A percentile compares a stretch with the other conserved stretches of the same genome.
These are phyloP conservation scores for Astropecten irregularis DNA, from an alignment of 53 echinoderm and acorn worm species.

Conservation along the genomic window DNA sequence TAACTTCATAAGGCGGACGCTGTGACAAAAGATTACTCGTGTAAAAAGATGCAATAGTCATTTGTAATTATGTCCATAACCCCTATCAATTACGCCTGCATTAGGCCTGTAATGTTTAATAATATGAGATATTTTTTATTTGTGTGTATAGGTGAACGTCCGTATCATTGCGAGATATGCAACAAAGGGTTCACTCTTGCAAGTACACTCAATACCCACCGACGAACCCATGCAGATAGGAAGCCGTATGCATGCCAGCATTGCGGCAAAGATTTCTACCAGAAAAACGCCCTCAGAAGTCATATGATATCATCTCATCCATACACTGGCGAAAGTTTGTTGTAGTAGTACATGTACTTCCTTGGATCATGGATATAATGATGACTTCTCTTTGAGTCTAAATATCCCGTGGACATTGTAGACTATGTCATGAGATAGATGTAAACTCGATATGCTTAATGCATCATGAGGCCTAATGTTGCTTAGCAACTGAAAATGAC, in stretches of 20 bases:
- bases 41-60: too few relatives aligned
- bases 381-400: background rate
- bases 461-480: too few relatives aligned
- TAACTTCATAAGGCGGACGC: too few relatives aligned
- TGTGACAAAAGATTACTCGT: too few relatives aligned
- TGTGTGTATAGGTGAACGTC: slow-evolving; percentile 80
- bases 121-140: too few relatives aligned
- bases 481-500: too few relatives aligned
- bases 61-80: too few relatives aligned
- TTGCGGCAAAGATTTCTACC: slow-evolving; percentile 94
- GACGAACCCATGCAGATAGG: slow-evolving; percentile 88
- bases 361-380: too few relatives aligned
- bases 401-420: background rate
- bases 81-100: too few relatives aligned
- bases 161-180: slow-evolving; percentile 91
- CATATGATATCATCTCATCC: slow-evolving; percentile 89
- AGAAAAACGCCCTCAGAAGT: slow-evolving; percentile 87
- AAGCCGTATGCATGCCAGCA: slow-evolving; percentile 89
- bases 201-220: slow-evolving; percentile 96
- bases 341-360: slow-evolving; percentile 1
- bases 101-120: too few relatives aligned
- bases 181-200: slow-evolving; percentile 95
- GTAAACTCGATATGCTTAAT: too few relatives aligned
- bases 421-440: too few relatives aligned
- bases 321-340: slow-evolving; percentile 72